Percentiles rank a stretch among this genome's conserved stretches.
These are phyloP conservation scores for Pegoplata infirma DNA, from an alignment of 2,888 invertebrate genomes.

Conservation along the genomic window DNA sequence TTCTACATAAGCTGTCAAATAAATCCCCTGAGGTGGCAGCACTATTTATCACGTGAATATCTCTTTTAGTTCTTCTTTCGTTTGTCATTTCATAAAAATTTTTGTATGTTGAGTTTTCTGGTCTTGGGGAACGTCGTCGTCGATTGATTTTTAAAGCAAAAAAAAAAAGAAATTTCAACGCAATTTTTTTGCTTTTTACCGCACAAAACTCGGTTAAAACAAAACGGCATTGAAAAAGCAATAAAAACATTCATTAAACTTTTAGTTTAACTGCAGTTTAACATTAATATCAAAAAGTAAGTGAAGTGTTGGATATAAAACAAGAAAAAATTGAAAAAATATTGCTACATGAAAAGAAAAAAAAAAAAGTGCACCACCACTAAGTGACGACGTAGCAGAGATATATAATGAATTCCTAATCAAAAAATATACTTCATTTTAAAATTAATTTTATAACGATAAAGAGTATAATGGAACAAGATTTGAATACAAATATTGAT, in stretches of 20 bases:
- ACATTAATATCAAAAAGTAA: slow-evolving; percentile 44
- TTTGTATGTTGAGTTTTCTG: slow-evolving; percentile 70
- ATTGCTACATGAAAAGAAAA: background rate
- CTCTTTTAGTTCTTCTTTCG: slow-evolving; percentile 68
- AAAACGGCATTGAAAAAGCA: slow-evolving; percentile 24
- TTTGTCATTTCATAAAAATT: slow-evolving; percentile 60
- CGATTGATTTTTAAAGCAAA: slow-evolving; percentile 70
- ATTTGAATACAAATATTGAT: background rate
- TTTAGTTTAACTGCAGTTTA: slow-evolving; percentile 35
- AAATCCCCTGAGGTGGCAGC: slow-evolving; percentile 30
- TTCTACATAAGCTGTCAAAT: background rate
- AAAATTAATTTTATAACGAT: background rate
- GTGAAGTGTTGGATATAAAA: slow-evolving; percentile 46
- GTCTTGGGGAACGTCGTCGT: slow-evolving; percentile 69
- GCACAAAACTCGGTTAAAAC: slow-evolving; percentile 54
- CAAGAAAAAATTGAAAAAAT: slow-evolving; percentile 17
- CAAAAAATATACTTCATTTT: slow-evolving; percentile 12
- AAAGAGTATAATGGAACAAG: background rate
- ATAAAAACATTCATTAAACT: slow-evolving; percentile 8
- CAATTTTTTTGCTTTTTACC: slow-evolving; percentile 64
- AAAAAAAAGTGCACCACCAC: slow-evolving; percentile 34
- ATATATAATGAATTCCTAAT: background rate
- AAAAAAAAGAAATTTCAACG: slow-evolving; percentile 67
- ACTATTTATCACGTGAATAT: slow-evolving; percentile 82
- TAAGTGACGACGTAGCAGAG: slow-evolving; percentile 44